Conservation (phyloP, 2,113 vertebrate species). For the Nicator chloris region DNA sequence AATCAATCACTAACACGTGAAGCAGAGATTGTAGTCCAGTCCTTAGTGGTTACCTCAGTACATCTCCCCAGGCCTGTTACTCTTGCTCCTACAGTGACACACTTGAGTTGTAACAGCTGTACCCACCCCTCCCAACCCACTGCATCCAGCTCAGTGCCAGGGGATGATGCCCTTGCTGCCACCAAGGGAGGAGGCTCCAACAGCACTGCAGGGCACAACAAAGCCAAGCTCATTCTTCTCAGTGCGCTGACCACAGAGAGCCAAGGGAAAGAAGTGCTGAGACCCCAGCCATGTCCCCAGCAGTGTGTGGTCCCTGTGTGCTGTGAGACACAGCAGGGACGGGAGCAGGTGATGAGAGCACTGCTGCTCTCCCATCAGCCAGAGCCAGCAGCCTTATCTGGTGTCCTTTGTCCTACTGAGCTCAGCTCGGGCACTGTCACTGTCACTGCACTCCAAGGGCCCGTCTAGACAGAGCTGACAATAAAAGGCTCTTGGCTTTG, state of each 20-base stretch:
- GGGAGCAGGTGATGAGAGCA: too few species aligned
- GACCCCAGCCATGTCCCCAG: fast-evolving
- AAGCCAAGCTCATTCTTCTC: neutral
- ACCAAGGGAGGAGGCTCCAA: fast-evolving
- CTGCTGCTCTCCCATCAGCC: fast-evolving
- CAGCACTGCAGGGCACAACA: neutral
- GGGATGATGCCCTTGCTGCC: neutral
- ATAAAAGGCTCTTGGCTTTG: neutral
- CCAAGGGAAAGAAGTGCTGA: neutral
- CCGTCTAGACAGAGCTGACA: neutral
- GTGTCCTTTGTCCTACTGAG: neutral
- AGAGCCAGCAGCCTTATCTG: neutral
- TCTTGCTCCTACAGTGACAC: neutral
- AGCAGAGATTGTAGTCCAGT: neutral
- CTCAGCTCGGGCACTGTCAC: neutral
- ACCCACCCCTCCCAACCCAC: neutral
- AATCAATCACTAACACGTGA: neutral
- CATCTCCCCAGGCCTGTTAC: neutral
- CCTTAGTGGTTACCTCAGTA: neutral
- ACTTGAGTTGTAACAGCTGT: neutral
- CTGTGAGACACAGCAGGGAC: too few species aligned
- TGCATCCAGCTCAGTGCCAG: neutral
- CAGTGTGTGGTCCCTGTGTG: neutral
- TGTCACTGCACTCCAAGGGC: neutral
- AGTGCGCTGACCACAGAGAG: neutral